Evolutionary conservation across 2,888 invertebrate species (phyloP), one percentile per base, ranked within the genome.

Genomic region (Timema podura): DNA sequence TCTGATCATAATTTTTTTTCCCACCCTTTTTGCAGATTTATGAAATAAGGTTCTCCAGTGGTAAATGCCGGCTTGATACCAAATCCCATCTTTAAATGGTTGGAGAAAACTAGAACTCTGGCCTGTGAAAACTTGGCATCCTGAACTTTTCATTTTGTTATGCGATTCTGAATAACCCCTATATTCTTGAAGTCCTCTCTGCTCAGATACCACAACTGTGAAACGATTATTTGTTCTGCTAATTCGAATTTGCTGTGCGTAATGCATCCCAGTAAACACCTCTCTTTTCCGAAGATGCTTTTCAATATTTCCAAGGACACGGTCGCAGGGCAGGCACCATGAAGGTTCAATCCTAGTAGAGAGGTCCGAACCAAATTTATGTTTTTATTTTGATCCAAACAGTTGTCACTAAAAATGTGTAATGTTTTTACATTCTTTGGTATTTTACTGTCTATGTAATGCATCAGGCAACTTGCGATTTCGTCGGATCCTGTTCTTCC

Each of bases 301-400:
- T 57, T 57, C 57, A 16, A 57, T 57, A 57, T 9, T 57, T 11
- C 57, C 57, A 57, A 57, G 6, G 6, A 5, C 6, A 57, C 2
- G 57, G 30, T 57, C 57, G 30, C 57, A 57, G 30, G 57, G 57
- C 57, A 11, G 57, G 57, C 8, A 57, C 57, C 57, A 57, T 57
- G 57, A 57, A 57, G 6, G 30, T 11, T 15, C 6, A 5, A 8
- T 57, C 57, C 15, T 16, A 5, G 15, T 57, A 57, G 57, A 11
- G 15, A 57, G 57, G 57, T 57, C 2, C 5, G 5, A 57, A 11
- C 57, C 57, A 57, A 8, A 11, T 57, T 57, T 30, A 57, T 16
- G 11, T 11, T 57, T 57, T 57, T 57, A 57, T 57, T 57, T 30
- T 9, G 57, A 15, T 7, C 57, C 15, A 1, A 16, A 30, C 57